Evolutionary conservation across 2,888 invertebrate species (phyloP), one percentile per base, ranked within the genome.

Genomic region (Ecliptopera silaceata): DNA sequence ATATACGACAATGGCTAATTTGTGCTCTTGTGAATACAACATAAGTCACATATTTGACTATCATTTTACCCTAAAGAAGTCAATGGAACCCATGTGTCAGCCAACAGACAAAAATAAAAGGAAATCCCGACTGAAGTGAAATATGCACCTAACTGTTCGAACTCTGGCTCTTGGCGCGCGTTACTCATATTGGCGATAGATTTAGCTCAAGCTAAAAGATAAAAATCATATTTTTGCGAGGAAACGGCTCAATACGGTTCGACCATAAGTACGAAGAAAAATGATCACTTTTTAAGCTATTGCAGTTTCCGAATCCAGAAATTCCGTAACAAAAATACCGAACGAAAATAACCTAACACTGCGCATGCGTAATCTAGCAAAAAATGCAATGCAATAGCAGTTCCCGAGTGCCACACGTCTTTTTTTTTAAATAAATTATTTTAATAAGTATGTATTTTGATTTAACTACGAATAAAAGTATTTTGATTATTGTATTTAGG

Each of bases 41-140:
- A 4, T 36, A 15, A 15, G 4, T 36, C 8, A 10, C 34, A 5
- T 15, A 18, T 36, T 22, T 46, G 22, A 10, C 6, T n/a, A 13
- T 26, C 1, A 44, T 18, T 20, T 22, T 38, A 15, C 26, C 36
- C 5, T 47, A 26, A 11, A 15, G 22, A 46, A 31, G 32, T 29
- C 18, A 46, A 18, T 42, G 50, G 36, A 68, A 70, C 68, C 75
- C 71, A 78, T 77, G 77, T 80, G 79, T 82, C 80, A 78, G 72
- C 71, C 67, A 66, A 70, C 75, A 84, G 84, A 86, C 84, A 84
- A 66, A 86, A 84, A 86, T 84, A 85, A 82, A 85, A 76, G 76
- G 74, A 59, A 57, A 69, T 64, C 59, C 66, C 70, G 67, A 66
- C 75, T 72, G 72, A 71, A 75, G 77, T 86, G 80, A 86, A 80